Evolutionary conservation across 1,140 invertebrate genomes (phyloP), one percentile per base, ranked within the genome.

Genomic region (Drosophila parabipectinata): DNA sequence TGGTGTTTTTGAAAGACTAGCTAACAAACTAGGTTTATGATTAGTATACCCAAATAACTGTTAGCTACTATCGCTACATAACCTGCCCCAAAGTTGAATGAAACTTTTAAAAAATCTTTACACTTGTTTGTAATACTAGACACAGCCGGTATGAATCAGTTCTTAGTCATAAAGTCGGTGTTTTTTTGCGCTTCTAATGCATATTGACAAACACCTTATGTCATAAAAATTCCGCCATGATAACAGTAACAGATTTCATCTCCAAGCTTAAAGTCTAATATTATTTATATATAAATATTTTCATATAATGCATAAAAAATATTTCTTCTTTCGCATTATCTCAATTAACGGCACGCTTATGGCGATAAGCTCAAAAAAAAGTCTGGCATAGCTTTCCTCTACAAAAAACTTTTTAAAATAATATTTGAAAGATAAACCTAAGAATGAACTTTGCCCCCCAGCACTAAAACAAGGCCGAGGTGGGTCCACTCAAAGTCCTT

Each of bases 241-340:
- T 75, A 67, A 67, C 44, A 56, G 14, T 32, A 7, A 24, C 10
- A 41, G 14, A 44, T 5, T 14, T 14, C 12, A 44, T 44, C 39
- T 14, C 5, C 39, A 67, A 45, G 75, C 54, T 57, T 58, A 76
- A 83, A 79, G 75, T 72, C 64, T 63, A 78, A 75, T 34, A 56
- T 30, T 18, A 32, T 53, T 21, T n/a, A 28, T 21, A 32, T 48
- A 21, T n/a, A 37, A 1, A 1, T 28, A 18, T 18, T 32, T 41
- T 47, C n/a, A 48, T 45, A 9, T 15, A 15, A 4, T 15, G 15
- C 1, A 44, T 3, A 21, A 21, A 21, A 21, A 21, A 21, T 21
- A 3, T 21, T 21, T 44, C 37, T 41, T 8, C 44, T 28, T 52
- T 12, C 14, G 5, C 41, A 48, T 18, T 48, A n/a, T 45, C 6